phyloP scores from a whole-genome alignment of 2,797 vertebrate species.

The Sebastes steindachneri region DNA sequence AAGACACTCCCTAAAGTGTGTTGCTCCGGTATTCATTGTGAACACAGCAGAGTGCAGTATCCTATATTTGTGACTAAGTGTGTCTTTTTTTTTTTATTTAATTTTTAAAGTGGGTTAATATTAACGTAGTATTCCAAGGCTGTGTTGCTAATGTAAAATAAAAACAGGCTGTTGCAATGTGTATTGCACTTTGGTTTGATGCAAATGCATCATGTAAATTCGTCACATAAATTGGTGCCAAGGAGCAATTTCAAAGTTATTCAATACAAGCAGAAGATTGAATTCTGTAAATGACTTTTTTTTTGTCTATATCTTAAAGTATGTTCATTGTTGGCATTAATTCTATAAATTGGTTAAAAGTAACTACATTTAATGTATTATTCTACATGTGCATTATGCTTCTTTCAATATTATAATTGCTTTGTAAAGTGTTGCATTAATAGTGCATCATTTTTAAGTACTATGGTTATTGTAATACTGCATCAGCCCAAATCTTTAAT shows the following conservation, averaged over 20 bases:
- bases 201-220: constrained; percentile 11
- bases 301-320: not conserved
- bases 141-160: not conserved
- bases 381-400: not conserved
- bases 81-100: not conserved
- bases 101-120: not conserved
- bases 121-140: not conserved
- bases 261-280: not conserved
- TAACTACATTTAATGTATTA: not conserved
- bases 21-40: not conserved
- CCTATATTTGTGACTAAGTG: not conserved
- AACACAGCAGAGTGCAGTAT: not conserved
- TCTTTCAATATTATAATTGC: not conserved
- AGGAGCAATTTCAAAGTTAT: constrained; percentile 2
- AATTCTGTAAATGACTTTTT: not conserved
- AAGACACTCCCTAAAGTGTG: not conserved
- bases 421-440: not conserved
- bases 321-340: not conserved
- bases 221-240: constrained; percentile 10
- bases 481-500: not conserved
- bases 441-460: not conserved
- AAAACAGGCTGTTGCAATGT: not conserved
- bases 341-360: not conserved
- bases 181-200: not conserved
- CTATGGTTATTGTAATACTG: not conserved